Percentiles rank a stretch among this genome's conserved stretches.
These are phyloP conservation scores for Rousettus madagascariensis DNA, from an alignment of 2,797 vertebrate genomes.

Conservation along the genomic window DNA sequence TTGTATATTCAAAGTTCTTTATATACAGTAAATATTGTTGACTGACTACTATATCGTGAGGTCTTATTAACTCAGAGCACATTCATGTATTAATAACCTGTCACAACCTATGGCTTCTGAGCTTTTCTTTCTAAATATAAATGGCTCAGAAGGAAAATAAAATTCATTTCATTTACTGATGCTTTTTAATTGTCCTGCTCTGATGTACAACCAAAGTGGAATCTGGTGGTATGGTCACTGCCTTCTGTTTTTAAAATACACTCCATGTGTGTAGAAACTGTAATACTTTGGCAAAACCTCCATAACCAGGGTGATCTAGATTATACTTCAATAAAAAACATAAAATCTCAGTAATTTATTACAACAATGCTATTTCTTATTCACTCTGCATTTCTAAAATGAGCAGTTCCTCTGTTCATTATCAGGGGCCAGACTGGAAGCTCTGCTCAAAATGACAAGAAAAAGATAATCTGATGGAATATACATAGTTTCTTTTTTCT, in stretches of 20 bases:
- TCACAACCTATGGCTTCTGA: background rate
- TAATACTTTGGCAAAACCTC: background rate
- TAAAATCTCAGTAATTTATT: background rate
- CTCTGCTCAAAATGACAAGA: background rate
- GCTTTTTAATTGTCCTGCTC: background rate
- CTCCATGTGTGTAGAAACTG: background rate
- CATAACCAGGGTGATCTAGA: background rate
- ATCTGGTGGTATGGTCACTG: background rate
- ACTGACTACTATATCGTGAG: background rate
- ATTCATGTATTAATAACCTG: background rate
- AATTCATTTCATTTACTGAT: background rate
- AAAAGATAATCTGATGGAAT: background rate
- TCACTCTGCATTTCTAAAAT: background rate
- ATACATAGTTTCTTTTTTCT: too few species aligned
- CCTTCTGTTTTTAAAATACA: background rate
- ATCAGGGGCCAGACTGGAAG: background rate
- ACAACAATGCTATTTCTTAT: background rate
- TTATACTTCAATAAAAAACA: background rate
- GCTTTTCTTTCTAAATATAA: conserved; percentile 4
- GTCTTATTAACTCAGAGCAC: background rate
- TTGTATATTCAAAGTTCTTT: background rate
- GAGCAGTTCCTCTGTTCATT: background rate
- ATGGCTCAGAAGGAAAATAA: background rate
- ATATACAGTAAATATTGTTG: background rate
- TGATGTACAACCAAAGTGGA: background rate